These are phyloP conservation scores for Larimichthys polyactis DNA, from an alignment of 2,113 vertebrate species.

Conservation along the genomic window DNA sequence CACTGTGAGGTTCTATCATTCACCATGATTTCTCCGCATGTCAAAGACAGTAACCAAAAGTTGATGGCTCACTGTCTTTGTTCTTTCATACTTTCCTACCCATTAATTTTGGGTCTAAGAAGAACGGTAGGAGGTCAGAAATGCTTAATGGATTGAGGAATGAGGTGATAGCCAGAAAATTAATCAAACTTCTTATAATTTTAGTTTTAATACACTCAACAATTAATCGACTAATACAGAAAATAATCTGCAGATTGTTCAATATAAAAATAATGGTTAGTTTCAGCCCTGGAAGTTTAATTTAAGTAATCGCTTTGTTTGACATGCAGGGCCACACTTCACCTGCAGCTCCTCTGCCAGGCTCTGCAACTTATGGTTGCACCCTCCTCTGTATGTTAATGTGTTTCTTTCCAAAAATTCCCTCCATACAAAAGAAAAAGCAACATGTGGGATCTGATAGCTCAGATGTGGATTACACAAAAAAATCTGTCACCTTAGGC, in stretches of 20 bases:
- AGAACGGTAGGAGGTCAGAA: neutral
- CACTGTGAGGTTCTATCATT: neutral
- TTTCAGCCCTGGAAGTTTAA: neutral
- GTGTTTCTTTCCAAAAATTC: neutral
- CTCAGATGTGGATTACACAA: neutral
- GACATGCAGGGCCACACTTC: neutral
- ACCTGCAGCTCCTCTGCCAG: neutral
- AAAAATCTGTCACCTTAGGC: neutral
- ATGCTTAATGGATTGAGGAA: neutral
- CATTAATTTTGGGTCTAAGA: neutral
- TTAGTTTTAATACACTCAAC: neutral
- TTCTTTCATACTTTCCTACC: neutral
- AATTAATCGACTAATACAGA: neutral
- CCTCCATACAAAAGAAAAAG: neutral
- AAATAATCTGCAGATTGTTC: neutral
- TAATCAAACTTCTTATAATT: too few species aligned
- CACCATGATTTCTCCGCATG: conserved; percentile 5
- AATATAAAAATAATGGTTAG: neutral
- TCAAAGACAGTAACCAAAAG: neutral
- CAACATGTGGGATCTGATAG: too few species aligned
- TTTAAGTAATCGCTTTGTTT: neutral
- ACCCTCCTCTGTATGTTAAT: neutral
- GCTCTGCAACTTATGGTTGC: neutral
- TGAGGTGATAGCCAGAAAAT: too few species aligned
- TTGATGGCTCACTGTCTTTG: neutral